Conservation (phyloP, 2,113 vertebrate species). For the Syrmaticus mikado region DNA sequence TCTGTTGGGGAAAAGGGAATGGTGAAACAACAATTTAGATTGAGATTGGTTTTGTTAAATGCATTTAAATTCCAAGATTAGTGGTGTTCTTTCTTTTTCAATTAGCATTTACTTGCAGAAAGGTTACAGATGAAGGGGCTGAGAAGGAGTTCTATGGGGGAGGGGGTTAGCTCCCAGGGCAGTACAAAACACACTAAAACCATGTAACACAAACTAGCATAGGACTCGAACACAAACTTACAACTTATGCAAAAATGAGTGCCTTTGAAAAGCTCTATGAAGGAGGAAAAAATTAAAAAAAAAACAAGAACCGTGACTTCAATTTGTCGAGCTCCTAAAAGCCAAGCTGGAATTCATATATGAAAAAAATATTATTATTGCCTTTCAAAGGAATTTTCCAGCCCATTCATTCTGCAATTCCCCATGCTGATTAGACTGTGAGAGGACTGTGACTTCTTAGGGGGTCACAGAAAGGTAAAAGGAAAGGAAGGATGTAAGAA, state of each 20-base stretch:
- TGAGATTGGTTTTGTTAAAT: slow-evolving; percentile 91
- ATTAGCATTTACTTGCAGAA: slow-evolving; percentile 89
- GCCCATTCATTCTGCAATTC: slow-evolving; percentile 65
- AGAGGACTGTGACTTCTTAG: slow-evolving; percentile 58
- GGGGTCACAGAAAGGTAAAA: slow-evolving; percentile 72
- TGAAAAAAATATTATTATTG: slow-evolving; percentile 60
- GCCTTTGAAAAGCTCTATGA: slow-evolving; percentile 44
- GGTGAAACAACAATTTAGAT: slow-evolving; percentile 86
- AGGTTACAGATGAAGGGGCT: slow-evolving; percentile 87
- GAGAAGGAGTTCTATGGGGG: slow-evolving; percentile 68
- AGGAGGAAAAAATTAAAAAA: slow-evolving; percentile 29
- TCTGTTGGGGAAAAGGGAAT: slow-evolving; percentile 88
- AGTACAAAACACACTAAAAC: slow-evolving; percentile 69
- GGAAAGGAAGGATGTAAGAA: slow-evolving; percentile 55
- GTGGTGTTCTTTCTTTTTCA: slow-evolving; percentile 90
- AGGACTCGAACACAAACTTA: slow-evolving; percentile 60
- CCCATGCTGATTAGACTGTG: slow-evolving; percentile 48
- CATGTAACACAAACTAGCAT: slow-evolving; percentile 36
- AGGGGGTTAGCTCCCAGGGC: slow-evolving; percentile 69
- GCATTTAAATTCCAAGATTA: slow-evolving; percentile 92
- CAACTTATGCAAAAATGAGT: slow-evolving; percentile 4
- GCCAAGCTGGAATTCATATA: slow-evolving; percentile 35
- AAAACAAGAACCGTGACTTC: slow-evolving; percentile 28
- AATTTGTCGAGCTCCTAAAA: slow-evolving; percentile 58
- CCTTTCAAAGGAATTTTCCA: slow-evolving; percentile 67